phyloP scores from a whole-genome alignment of 2,888 invertebrate species.

The Carpatolechia fugitivella region DNA sequence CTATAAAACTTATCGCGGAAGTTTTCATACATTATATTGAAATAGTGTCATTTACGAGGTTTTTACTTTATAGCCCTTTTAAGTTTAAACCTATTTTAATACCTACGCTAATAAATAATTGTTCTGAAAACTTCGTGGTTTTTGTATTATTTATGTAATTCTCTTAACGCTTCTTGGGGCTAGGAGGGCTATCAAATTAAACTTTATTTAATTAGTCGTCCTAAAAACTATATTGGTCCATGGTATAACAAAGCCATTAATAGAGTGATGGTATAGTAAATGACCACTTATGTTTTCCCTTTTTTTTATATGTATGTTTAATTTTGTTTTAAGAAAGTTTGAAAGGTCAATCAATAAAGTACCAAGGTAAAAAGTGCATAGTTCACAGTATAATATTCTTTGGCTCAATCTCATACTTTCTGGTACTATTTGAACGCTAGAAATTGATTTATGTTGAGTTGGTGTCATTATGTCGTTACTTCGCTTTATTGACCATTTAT shows the following conservation, averaged over 20 bases:
- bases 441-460: constrained; percentile 47
- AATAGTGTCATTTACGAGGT: background rate
- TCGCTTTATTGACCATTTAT: constrained; percentile 65
- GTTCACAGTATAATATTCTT: no score
- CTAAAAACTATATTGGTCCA: no score
- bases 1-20: constrained; percentile 10
- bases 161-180: background rate
- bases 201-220: background rate
- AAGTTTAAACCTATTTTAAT: constrained; percentile 12
- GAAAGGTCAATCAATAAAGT: no score
- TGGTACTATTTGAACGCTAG: constrained; percentile 18
- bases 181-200: no score
- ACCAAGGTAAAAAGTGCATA: no score
- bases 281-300: no score
- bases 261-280: no score
- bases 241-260: no score
- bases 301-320: no score
- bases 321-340: no score
- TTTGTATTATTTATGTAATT: background rate
- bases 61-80: constrained; percentile 1
- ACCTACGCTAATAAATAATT: background rate
- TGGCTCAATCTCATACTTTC: no score
- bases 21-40: constrained; percentile 5
- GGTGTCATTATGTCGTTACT: constrained; percentile 39
- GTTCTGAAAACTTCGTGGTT: background rate